These are phyloP conservation scores for Danionella cerebrum DNA, from an alignment of 2,113 vertebrate genomes.

Conservation along the genomic window DNA sequence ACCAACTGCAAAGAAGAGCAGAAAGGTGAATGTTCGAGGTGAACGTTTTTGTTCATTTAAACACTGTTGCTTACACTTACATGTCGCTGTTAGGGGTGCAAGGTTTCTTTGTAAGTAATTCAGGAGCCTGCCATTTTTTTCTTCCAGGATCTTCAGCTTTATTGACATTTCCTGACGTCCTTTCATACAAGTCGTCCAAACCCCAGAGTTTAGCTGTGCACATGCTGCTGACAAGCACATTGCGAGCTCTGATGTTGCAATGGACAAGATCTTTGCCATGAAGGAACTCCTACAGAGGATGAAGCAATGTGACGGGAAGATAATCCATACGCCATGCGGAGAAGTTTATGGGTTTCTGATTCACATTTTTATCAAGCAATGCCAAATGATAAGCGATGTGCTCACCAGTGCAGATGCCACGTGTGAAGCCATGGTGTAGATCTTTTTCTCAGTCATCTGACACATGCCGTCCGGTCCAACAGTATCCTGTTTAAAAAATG, in stretches of 20 bases:
- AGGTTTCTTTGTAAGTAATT: slow-evolving; percentile 67
- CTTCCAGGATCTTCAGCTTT: slow-evolving; percentile 52
- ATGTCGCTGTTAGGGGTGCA: slow-evolving; percentile 71
- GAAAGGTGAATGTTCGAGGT: slow-evolving; percentile 3
- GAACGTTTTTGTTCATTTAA: neutral
- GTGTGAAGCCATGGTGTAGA: slow-evolving; percentile 64
- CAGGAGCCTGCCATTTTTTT: slow-evolving; percentile 92
- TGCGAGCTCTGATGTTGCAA: slow-evolving; percentile 79
- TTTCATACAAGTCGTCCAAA: slow-evolving; percentile 71
- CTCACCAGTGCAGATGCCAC: slow-evolving; percentile 67
- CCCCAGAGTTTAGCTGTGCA: slow-evolving; percentile 82
- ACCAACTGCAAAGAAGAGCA: slow-evolving; percentile 65
- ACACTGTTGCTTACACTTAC: slow-evolving; percentile 57
- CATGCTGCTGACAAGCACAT: slow-evolving; percentile 72
- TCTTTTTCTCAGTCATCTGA: slow-evolving; percentile 61
- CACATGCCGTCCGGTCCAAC: slow-evolving; percentile 42
- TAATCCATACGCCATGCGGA: no score
- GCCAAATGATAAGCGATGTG: neutral
- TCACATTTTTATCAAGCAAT: no score
- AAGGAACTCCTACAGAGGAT: slow-evolving; percentile 70
- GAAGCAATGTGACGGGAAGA: neutral
- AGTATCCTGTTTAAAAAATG: slow-evolving; percentile 46
- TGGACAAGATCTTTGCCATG: slow-evolving; percentile 79
- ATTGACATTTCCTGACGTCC: slow-evolving; percentile 47
- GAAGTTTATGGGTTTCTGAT: no score